Base-by-base conservation (phyloP, 1,140 invertebrate genomes). In the Listronotus oregonensis region DNA sequence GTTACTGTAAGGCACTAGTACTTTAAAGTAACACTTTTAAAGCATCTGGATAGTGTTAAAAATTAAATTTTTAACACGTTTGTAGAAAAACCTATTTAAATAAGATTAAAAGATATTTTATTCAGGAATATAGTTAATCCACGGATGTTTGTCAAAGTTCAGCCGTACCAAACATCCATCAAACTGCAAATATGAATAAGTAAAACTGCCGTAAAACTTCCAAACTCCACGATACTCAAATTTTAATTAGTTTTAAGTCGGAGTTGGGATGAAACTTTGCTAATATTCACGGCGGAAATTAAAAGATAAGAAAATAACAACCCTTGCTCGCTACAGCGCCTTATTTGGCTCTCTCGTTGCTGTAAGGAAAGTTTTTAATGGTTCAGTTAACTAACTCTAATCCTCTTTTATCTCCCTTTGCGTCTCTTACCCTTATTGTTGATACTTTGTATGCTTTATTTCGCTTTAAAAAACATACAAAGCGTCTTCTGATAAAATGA, bases 261-360 rank as follows among this genome's bases (percentile, higher is more conserved):
- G 69, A 70, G 72, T 68, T n/a, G 37, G 54, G 68, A 63, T 62
- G 54, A 71, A 76, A 76, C 75, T 76, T 76, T 76, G 71, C 65
- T 74, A 75, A 76, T 76, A 76, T 76, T 73, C 21, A 74, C 68
- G 52, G 66, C 75, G 75, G 75, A 76, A 76, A 76, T 76, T 76
- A 76, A 76, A 76, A 76, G 75, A 76, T 76, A 76, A 76, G 75
- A 76, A 76, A 76, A 75, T 76, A 76, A 76, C 75, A 71, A 75
- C 67, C 66, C 49, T 52, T 49, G 50, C 50, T 34, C 43, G 40
- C 64, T 39, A 39, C 15, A 39, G 51, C 55, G 55, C 47, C 59
- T 40, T 56, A 60, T 59, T 60, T 56, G 55, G 61, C 64, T 63
- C 50, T 54, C 40, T 50, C 46, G 11, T 34, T 57, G 54, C 52